Percentiles rank a stretch among this genome's conserved stretches.
Evolutionary conservation across 2,888 invertebrate species (phyloP).

Genomic region (Drosophila lacicola): DNA sequence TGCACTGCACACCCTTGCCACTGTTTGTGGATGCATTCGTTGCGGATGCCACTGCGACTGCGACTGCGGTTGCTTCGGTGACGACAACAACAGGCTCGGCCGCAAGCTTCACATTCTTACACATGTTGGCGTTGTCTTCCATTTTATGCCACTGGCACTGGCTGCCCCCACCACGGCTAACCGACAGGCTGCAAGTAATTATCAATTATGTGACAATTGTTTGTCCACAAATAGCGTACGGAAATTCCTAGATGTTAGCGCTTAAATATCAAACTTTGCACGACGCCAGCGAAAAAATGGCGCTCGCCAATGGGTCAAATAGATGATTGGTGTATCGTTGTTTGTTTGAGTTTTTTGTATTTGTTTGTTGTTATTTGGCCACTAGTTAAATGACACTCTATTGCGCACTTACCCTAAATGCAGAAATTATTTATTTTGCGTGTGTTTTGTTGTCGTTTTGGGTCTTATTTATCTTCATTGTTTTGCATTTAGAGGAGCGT

Average conservation of each 20-base stretch:
- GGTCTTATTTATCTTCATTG: constrained; percentile 48
- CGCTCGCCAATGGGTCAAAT: constrained; percentile 44
- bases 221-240: not conserved
- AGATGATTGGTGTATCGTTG: constrained; percentile 10
- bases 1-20: constrained; percentile 40
- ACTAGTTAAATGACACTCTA: not conserved
- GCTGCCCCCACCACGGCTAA: constrained; percentile 29
- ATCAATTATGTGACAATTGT: not conserved
- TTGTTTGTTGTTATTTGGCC: not conserved
- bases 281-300: constrained; percentile 61
- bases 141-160: constrained; percentile 52
- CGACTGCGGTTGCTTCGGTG: not conserved
- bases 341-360: not conserved
- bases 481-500: constrained; percentile 45
- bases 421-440: constrained; percentile 30
- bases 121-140: constrained; percentile 61
- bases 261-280: constrained; percentile 34
- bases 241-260: not conserved
- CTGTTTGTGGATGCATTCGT: constrained; percentile 5
- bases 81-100: constrained; percentile 12
- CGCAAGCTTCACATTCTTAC: constrained; percentile 50
- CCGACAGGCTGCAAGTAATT: constrained; percentile 31
- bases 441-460: constrained; percentile 42
- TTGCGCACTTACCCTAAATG: constrained; percentile 38
- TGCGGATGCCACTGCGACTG: not conserved